These are phyloP conservation scores for Drosophila nasuta DNA, from an alignment of 1,140 invertebrate genomes.

Conservation along the genomic window DNA sequence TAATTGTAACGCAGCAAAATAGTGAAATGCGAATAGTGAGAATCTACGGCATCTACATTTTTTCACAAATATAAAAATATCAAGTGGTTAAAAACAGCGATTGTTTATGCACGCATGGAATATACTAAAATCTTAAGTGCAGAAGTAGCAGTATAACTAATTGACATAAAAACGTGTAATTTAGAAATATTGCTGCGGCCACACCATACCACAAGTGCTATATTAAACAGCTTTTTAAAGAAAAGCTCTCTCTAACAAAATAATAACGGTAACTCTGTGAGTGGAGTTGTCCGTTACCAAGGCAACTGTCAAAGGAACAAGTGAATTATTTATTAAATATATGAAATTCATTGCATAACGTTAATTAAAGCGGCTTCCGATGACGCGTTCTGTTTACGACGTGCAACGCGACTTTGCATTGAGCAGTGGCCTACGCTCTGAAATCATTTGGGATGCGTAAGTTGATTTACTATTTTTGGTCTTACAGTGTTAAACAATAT, in stretches of 20 bases:
- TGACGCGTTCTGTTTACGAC: conserved; percentile 62
- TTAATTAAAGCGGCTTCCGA: conserved; percentile 6
- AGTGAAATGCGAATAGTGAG: no score
- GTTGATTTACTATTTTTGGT: conserved; percentile 20
- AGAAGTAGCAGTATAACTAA: neutral
- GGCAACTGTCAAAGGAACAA: conserved; percentile 19
- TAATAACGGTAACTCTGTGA: neutral
- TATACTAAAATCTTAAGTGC: no score
- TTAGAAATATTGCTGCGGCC: neutral
- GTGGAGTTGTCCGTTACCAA: conserved; percentile 6
- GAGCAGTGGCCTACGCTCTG: conserved; percentile 59
- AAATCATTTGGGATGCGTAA: conserved; percentile 81
- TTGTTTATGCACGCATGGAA: no score
- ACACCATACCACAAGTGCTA: neutral
- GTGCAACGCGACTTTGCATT: conserved; percentile 76
- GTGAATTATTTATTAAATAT: neutral
- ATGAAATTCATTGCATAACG: neutral
- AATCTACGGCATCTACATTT: no score
- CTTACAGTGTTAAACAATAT: conserved; percentile 16
- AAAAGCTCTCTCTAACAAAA: no score
- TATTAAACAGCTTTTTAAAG: no score
- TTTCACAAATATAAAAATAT: no score
- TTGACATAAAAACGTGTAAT: neutral
- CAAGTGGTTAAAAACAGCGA: no score
- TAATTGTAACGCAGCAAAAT: no score